A percentile compares a stretch with the other conserved stretches of the same genome.
These are phyloP conservation scores for Aphelenchoides avenae DNA, from an alignment of 1,140 invertebrate genomes.

Conservation along the genomic window DNA sequence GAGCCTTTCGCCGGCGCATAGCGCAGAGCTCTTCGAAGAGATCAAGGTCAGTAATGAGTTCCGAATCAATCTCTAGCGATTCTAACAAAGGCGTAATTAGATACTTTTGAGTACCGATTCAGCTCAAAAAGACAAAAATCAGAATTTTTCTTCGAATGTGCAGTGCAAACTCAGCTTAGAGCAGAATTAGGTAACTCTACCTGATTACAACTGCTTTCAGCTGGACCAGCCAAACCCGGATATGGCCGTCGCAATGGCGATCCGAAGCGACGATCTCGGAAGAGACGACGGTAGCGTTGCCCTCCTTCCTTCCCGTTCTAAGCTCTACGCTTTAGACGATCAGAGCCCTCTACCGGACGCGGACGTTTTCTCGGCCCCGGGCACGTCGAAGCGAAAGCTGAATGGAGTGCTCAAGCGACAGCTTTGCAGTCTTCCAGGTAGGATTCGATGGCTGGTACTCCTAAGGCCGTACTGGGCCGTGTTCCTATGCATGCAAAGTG, in stretches of 20 bases:
- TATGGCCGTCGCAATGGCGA: slow-evolving; percentile 37
- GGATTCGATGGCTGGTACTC: too few species aligned
- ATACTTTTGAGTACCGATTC: slow-evolving; percentile 5
- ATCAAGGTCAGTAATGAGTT: slow-evolving; percentile 38
- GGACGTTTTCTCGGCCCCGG: neutral
- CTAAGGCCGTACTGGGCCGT: too few species aligned
- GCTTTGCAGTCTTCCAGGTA: slow-evolving; percentile 9
- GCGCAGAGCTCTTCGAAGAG: slow-evolving; percentile 56
- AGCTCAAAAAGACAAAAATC: too few species aligned
- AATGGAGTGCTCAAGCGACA: slow-evolving; percentile 7
- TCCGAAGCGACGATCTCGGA: slow-evolving; percentile 39
- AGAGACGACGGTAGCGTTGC: slow-evolving; percentile 13
- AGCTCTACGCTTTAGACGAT: neutral
- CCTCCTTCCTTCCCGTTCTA: neutral
- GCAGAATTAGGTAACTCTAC: too few species aligned
- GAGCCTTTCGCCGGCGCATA: slow-evolving; percentile 43
- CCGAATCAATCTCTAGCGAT: neutral
- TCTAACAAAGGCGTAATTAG: neutral
- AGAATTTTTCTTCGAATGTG: too few species aligned
- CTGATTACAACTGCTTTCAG: too few species aligned
- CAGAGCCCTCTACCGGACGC: neutral
- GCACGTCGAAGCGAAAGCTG: neutral
- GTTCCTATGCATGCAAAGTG: too few species aligned
- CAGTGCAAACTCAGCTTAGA: too few species aligned
- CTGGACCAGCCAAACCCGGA: slow-evolving; percentile 45